Evolutionary conservation across 2,797 vertebrate genomes (phyloP), one percentile per base, ranked within the genome.

Genomic region (Poecilia picta): DNA sequence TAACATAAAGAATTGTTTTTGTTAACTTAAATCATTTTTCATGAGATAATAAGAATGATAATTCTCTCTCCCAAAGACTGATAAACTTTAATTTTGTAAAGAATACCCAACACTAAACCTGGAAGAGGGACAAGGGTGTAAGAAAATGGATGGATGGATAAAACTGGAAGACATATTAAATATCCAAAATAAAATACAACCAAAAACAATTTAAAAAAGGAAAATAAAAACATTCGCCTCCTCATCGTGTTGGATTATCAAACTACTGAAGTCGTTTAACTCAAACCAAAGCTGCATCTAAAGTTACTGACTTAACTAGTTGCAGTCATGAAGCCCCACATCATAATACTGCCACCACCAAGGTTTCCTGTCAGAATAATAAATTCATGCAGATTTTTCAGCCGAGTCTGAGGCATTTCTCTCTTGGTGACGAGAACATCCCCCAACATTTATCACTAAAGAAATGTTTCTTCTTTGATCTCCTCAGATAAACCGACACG

Each of bases 381-480:
- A 25, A 33, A 39, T 76, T 20, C 3, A 23, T 64, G 41, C 33
- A 53, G 3, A 41, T 33, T 36, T 20, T 46, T 8, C 13, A 78
- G 23, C 1, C 49, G 49, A 70, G 64, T 47, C 62, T 51, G 5
- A 18, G 49, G 28, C 23, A 11, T 53, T 45, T 45, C 20, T 77
- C 47, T 33, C 12, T 31, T 16, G 36, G 23, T n/a, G 18, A 46
- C 31, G 2, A 68, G 46, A 41, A 28, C 51, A 3, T 71, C 18
- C 57, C 28, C 36, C 41, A 59, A 23, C 39, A 20, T 72, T 23
- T 46, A 68, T 49, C 62, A 68, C 28, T 41, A 53, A 57, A 43
- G 39, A 45, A 72, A 33, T 31, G 41, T 62, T 59, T 46, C 36
- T 41, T 41, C 76, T 72, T 78, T 72, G 28, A 59, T 72, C n/a